Percentiles rank a stretch among this genome's conserved stretches.
Evolutionary conservation across 2,888 invertebrate genomes (phyloP).

Genomic region (Aphidius colemani): DNA sequence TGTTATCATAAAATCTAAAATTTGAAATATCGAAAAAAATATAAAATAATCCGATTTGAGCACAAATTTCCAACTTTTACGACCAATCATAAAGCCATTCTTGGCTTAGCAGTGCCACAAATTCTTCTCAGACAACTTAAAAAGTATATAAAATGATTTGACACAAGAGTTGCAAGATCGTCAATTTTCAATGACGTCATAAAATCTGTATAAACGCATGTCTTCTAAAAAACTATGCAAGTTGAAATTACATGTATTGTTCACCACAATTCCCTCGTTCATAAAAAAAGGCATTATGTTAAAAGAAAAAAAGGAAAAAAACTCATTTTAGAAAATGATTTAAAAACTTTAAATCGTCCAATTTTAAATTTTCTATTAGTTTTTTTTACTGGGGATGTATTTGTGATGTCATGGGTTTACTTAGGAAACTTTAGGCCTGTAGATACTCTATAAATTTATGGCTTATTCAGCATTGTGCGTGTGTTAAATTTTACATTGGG

Average conservation of each 20-base stretch:
- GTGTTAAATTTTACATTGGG: constrained; percentile 31
- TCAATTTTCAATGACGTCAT: no score
- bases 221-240: no score
- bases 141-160: no score
- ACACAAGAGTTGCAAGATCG: no score
- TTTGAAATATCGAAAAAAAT: constrained; percentile 5
- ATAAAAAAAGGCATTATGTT: no score
- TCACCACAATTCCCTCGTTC: no score
- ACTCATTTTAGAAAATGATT: no score
- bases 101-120: constrained; percentile 1
- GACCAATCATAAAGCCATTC: constrained; percentile 54
- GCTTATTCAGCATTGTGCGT: constrained; percentile 38
- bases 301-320: no score
- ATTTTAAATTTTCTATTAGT: no score
- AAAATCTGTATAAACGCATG: not conserved
- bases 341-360: no score
- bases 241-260: no score
- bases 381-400: not conserved
- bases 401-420: constrained; percentile 11
- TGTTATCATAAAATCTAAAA: not conserved
- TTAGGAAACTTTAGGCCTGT: constrained; percentile 37
- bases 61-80: constrained; percentile 58
- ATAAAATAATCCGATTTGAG: constrained; percentile 45
- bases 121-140: no score
- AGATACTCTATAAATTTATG: constrained; percentile 46